phyloP scores from a whole-genome alignment of 2,888 invertebrate species.

The Mesorhabditis spiculigera region DNA sequence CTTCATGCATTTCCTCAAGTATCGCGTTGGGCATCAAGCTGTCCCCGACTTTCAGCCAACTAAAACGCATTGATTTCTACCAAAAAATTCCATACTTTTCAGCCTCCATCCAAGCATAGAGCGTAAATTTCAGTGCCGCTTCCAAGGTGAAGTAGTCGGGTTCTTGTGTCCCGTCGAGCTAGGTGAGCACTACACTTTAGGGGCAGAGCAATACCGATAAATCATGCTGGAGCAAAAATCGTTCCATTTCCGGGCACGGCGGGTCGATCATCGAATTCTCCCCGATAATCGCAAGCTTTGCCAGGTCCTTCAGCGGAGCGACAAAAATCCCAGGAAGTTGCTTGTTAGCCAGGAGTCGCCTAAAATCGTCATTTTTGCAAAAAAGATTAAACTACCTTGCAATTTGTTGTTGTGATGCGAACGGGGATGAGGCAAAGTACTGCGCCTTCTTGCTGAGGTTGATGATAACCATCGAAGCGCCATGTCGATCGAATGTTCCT shows the following conservation, averaged over 20 bases:
- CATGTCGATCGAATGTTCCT: too few species aligned
- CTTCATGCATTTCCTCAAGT: too few species aligned
- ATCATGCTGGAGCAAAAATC: not conserved
- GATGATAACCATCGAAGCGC: too few species aligned
- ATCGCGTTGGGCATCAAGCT: too few species aligned
- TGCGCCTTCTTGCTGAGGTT: too few species aligned
- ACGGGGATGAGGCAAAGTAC: too few species aligned
- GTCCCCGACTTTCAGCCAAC: too few species aligned
- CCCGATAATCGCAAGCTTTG: not conserved
- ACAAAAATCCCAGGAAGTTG: not conserved
- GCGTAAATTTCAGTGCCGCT: not conserved
- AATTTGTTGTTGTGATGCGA: too few species aligned
- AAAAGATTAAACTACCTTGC: too few species aligned
- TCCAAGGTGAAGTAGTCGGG: not conserved
- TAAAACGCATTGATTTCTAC: too few species aligned
- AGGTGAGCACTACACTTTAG: not conserved
- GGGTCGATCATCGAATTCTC: not conserved
- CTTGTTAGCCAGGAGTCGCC: not conserved
- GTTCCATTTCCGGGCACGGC: constrained; percentile 3
- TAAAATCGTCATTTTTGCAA: not conserved
- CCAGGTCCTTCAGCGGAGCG: not conserved
- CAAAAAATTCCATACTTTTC: not conserved
- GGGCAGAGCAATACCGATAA: not conserved
- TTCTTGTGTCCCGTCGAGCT: not conserved
- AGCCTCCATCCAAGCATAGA: not conserved